A percentile compares a stretch with the other conserved stretches of the same genome.
Conservation (phyloP, 1,140 invertebrate genomes). For the Drosophila melanica region DNA sequence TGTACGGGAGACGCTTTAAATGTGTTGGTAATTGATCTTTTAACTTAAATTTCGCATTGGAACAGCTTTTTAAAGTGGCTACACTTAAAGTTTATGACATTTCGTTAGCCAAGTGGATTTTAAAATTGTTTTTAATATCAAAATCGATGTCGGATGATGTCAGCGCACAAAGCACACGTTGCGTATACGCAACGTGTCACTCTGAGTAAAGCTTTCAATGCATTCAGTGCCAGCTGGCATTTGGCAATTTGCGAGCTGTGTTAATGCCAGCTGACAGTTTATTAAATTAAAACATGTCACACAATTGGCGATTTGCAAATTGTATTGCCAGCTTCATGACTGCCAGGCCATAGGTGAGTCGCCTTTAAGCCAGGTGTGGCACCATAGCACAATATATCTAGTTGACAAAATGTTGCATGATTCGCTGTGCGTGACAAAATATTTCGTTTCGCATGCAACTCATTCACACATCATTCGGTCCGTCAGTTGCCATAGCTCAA, state of each 20-base stretch:
- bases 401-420: constrained; percentile 47
- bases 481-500: constrained; percentile 1
- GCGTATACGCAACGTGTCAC: constrained; percentile 52
- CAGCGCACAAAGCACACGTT: constrained; percentile 33
- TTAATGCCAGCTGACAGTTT: constrained; percentile 45
- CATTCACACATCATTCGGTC: constrained; percentile 37
- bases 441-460: constrained; percentile 64
- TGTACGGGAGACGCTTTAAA: constrained; percentile 9
- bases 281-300: constrained; percentile 73
- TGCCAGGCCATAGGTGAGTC: too few species aligned
- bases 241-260: constrained; percentile 24
- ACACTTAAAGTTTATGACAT: constrained; percentile 41
- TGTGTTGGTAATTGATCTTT: constrained; percentile 60
- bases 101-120: constrained; percentile 2
- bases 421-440: constrained; percentile 63
- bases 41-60: constrained; percentile 33
- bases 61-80: constrained; percentile 31
- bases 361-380: constrained; percentile 37
- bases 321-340: constrained; percentile 40
- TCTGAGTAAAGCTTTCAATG: not conserved
- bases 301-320: constrained; percentile 70
- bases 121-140: constrained; percentile 9
- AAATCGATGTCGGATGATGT: constrained; percentile 38
- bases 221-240: constrained; percentile 24
- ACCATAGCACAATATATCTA: constrained; percentile 9